Conservation (phyloP, 2,797 vertebrate genomes). For the Selene dorsalis region DNA sequence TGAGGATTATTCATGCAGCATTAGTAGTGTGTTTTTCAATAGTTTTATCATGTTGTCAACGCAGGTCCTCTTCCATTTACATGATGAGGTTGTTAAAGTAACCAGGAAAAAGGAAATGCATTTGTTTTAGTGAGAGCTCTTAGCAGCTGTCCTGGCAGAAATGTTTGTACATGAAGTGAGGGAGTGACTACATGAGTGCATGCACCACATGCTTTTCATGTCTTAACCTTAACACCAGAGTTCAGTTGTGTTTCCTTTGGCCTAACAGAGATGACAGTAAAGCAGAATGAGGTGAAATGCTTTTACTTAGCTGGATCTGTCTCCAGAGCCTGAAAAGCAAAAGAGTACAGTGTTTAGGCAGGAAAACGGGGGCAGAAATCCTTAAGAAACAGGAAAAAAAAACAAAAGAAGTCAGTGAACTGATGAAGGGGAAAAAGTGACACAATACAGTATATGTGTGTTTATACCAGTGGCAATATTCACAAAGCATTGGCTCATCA, state of each 20-base stretch:
- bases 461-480: background rate
- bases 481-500: slow-evolving; percentile 13
- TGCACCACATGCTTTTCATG: slow-evolving; percentile 29
- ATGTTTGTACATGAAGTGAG: slow-evolving; percentile 36
- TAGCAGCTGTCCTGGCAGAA: slow-evolving; percentile 41
- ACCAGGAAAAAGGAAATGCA: slow-evolving; percentile 45
- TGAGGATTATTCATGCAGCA: background rate
- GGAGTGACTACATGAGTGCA: background rate
- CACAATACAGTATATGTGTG: background rate
- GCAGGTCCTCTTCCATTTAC: slow-evolving; percentile 1
- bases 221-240: slow-evolving; percentile 49
- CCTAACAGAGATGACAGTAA: slow-evolving; percentile 46
- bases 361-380: slow-evolving; percentile 1
- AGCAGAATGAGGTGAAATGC: slow-evolving; percentile 22
- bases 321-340: slow-evolving; percentile 12
- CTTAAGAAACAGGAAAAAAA: background rate
- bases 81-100: slow-evolving; percentile 42
- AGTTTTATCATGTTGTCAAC: slow-evolving; percentile 14
- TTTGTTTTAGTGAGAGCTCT: slow-evolving; percentile 56
- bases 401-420: background rate
- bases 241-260: slow-evolving; percentile 48
- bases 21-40: slow-evolving; percentile 2
- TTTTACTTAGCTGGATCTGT: slow-evolving; percentile 20
- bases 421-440: background rate
- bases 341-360: slow-evolving; percentile 17